These are phyloP conservation scores for Myripristis murdjan DNA, from an alignment of 2,797 vertebrate genomes.

Conservation along the genomic window DNA sequence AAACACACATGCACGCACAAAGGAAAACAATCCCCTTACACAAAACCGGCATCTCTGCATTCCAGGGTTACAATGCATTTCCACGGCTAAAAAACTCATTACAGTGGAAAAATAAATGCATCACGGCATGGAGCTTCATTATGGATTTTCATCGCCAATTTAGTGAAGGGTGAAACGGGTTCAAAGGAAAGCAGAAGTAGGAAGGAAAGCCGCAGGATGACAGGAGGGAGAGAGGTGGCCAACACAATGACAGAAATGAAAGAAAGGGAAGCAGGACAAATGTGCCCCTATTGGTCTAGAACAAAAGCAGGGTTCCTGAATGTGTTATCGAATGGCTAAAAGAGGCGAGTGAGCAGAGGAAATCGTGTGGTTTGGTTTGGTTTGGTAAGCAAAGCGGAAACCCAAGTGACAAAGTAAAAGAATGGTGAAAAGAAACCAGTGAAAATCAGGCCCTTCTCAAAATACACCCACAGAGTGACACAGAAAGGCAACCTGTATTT, in stretches of 20 bases:
- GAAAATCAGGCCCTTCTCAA: too few species aligned
- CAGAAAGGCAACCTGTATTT: slow-evolving; percentile 39
- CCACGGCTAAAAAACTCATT: slow-evolving; percentile 16
- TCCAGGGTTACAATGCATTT: slow-evolving; percentile 44
- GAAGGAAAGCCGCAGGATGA: background rate
- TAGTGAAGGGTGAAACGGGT: background rate
- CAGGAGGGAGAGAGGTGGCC: slow-evolving; percentile 5
- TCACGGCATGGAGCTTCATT: slow-evolving; percentile 7
- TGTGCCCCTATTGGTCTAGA: slow-evolving; percentile 22
- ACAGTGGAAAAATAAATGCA: background rate
- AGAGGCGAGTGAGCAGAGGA: slow-evolving; percentile 5
- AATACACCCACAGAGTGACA: too few species aligned
- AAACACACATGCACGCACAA: slow-evolving; percentile 49
- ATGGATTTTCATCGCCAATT: background rate
- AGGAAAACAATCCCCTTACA: slow-evolving; percentile 28
- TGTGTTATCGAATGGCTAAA: slow-evolving; percentile 19
- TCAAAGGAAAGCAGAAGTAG: slow-evolving; percentile 3
- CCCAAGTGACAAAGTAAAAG: background rate
- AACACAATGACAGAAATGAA: slow-evolving; percentile 30
- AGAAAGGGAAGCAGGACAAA: slow-evolving; percentile 40
- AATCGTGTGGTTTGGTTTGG: slow-evolving; percentile 2
- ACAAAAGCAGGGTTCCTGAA: slow-evolving; percentile 48
- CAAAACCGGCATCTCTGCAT: slow-evolving; percentile 52
- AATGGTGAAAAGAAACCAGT: background rate
- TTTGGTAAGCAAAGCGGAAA: background rate